Conservation (phyloP, 2,113 vertebrate genomes). For the Mohoua ochrocephala region DNA sequence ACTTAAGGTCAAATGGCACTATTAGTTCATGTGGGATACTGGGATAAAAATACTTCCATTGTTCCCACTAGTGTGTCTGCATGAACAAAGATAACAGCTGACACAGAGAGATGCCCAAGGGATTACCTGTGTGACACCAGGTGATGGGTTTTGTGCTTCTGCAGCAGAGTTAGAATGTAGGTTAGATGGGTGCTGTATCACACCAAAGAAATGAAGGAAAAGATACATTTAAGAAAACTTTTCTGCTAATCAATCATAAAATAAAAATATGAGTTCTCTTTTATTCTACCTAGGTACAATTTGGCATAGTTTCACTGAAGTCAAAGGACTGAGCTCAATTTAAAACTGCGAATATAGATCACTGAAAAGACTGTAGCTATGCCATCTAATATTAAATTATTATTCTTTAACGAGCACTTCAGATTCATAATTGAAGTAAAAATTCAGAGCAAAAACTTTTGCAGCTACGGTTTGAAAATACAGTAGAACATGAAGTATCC, state of each 20-base stretch:
- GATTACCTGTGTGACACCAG: too few species aligned
- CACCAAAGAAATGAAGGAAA: neutral
- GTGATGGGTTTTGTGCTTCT: neutral
- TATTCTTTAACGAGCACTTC: neutral
- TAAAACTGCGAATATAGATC: neutral
- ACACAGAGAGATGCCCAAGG: neutral
- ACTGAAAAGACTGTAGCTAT: neutral
- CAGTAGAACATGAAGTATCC: neutral
- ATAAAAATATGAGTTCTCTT: accelerated
- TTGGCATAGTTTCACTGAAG: neutral
- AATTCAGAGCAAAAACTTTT: neutral
- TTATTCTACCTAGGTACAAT: neutral
- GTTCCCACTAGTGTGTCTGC: neutral
- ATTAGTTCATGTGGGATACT: neutral
- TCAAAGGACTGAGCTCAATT: neutral
- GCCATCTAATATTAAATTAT: neutral
- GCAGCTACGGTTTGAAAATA: neutral
- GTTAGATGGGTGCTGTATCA: neutral
- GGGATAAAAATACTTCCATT: neutral
- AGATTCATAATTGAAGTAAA: neutral
- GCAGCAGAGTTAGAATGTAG: neutral
- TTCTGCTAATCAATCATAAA: neutral
- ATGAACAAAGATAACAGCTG: neutral
- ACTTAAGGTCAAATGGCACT: neutral
- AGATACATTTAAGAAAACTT: accelerated